Conservation (phyloP, 1,140 invertebrate species). For the Drosophila mayri region DNA sequence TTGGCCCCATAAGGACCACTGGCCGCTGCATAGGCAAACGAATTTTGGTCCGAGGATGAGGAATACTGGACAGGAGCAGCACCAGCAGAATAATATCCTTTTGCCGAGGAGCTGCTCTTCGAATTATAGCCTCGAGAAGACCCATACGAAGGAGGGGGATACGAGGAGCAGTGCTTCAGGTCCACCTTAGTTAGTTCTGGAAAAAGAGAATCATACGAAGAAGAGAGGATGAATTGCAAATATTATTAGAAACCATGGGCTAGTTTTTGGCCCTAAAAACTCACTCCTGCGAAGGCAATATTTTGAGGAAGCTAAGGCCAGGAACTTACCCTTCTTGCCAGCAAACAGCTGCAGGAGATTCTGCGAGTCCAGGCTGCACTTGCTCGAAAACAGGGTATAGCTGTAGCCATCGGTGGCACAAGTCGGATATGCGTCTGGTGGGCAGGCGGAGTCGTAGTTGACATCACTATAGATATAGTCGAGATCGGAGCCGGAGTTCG, state of each 20-base stretch:
- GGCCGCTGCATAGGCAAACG: slow-evolving; percentile 61
- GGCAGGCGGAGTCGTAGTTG: slow-evolving; percentile 16
- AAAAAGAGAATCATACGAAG: not conserved
- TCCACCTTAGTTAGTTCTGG: slow-evolving; percentile 28
- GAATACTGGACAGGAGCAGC: not conserved
- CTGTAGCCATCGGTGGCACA: slow-evolving; percentile 29
- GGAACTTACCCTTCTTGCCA: slow-evolving; percentile 23
- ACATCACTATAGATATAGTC: slow-evolving; percentile 35
- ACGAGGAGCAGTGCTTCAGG: slow-evolving; percentile 17
- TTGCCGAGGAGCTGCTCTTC: not conserved
- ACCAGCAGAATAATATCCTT: not conserved
- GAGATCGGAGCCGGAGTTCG: slow-evolving; percentile 19
- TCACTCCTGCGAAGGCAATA: not conserved
- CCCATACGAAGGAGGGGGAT: slow-evolving; percentile 10
- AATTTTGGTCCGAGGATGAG: not conserved
- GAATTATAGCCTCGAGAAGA: slow-evolving; percentile 1
- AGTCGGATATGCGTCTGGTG: slow-evolving; percentile 10
- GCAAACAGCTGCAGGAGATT: slow-evolving; percentile 34
- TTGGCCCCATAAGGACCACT: slow-evolving; percentile 55
- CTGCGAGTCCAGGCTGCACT: slow-evolving; percentile 31
- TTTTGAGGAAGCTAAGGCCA: too few relatives aligned
- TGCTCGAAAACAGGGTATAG: slow-evolving; percentile 29
- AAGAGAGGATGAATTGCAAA: not conserved
- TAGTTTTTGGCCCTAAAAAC: not conserved
- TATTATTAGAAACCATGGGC: too few relatives aligned